phyloP scores from a whole-genome alignment of 2,113 vertebrate genomes.

The Mohoua ochrocephala region DNA sequence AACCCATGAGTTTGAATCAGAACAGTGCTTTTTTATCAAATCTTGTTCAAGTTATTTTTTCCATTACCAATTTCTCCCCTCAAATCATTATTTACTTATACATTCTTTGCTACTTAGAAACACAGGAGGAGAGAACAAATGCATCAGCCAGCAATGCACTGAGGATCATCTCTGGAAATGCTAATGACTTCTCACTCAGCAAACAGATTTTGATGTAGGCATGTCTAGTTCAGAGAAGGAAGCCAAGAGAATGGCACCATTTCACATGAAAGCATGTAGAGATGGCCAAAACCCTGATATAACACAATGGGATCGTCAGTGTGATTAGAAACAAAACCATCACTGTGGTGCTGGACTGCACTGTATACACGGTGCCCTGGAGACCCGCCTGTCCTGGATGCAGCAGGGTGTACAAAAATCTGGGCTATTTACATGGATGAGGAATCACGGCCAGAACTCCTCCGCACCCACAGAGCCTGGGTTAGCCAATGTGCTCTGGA shows the following conservation, averaged over 20 bases:
- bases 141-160: background rate
- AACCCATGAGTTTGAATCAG: constrained; percentile 15
- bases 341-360: background rate
- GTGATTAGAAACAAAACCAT: background rate
- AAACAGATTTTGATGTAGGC: background rate
- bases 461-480: fast-evolving
- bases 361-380: fast-evolving
- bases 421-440: background rate
- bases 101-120: constrained; percentile 56
- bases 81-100: constrained; percentile 19
- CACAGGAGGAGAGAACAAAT: background rate
- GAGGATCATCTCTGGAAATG: background rate
- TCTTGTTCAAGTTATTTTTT: constrained; percentile 31
- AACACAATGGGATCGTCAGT: background rate
- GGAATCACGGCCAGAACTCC: background rate
- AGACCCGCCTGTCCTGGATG: background rate
- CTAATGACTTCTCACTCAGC: background rate
- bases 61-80: background rate
- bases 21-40: background rate
- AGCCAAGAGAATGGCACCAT: background rate
- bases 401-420: background rate
- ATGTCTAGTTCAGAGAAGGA: background rate
- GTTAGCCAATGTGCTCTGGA: background rate
- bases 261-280: background rate
- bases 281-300: background rate